Base-by-base conservation (phyloP, 2,888 invertebrate species). In the Lordiphosa andalusiaca region DNA sequence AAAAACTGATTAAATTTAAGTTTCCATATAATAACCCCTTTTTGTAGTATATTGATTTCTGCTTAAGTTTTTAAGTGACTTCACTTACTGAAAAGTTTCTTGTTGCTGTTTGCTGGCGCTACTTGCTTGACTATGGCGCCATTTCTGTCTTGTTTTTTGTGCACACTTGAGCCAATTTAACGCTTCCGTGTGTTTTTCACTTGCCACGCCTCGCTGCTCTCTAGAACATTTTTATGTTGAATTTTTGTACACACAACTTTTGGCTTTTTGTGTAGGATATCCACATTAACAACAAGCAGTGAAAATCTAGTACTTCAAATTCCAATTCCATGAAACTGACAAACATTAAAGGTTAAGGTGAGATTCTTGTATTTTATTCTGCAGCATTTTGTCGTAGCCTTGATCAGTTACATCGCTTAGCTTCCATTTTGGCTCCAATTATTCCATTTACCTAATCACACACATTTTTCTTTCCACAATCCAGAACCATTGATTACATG, bases 111-210 rank as follows among this genome's bases (percentile, higher is more conserved):
- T 36, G 16, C 4, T 2, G 23, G 23, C 41, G 49, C 30, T 48
- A 16, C n/a, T 38, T 41, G 23, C 44, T 61, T 49, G 44, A 53
- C 41, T 40, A 57, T 41, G 53, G 35, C 25, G 21, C 21, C 49
- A 49, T 47, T 53, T 51, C 46, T 30, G 21, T 49, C 19, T 33
- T 70, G 53, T 52, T 33, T 42, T 56, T 36, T 59, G 19, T 48
- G 56, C 67, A 67, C 78, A 66, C 68, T 76, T 69, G 50, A 67
- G 59, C 59, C 65, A 82, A 74, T 78, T 76, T 78, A 71, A 74
- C 71, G 74, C 75, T 64, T 74, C 67, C 67, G 69, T 74, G 65
- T 82, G 56, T 52, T 61, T 63, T 57, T 69, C 52, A 61, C 58
- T 73, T 51, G 56, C 46, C 52, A 67, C 49, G 74, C 67, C 54